phyloP scores from a whole-genome alignment of 2,113 vertebrate species.

The Polypterus senegalus region DNA sequence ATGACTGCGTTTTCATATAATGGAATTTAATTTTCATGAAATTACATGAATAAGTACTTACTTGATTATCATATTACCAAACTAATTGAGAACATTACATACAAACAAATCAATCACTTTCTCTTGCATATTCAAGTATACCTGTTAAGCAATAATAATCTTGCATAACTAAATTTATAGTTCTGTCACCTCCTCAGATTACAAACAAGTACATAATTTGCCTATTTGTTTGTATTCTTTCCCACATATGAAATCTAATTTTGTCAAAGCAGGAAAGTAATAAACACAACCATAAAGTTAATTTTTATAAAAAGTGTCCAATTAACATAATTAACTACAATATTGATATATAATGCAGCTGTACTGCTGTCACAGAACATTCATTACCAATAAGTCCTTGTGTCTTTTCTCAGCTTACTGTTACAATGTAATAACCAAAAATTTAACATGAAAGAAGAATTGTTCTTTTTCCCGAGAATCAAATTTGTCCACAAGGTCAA shows the following conservation, averaged over 20 bases:
- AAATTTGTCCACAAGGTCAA: too few species aligned
- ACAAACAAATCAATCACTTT: slow-evolving; percentile 24
- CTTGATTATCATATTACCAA: slow-evolving; percentile 26
- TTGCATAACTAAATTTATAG: slow-evolving; percentile 17
- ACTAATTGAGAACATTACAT: slow-evolving; percentile 21
- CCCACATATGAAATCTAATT: slow-evolving; percentile 18
- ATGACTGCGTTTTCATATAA: too few species aligned
- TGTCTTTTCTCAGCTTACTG: too few species aligned
- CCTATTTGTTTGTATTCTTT: not conserved
- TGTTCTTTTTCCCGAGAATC: too few species aligned
- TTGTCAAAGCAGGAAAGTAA: slow-evolving; percentile 6
- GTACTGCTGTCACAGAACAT: slow-evolving; percentile 20
- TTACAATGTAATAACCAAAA: too few species aligned
- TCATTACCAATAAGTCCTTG: too few species aligned
- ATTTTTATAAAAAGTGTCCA: slow-evolving; percentile 16
- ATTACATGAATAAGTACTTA: slow-evolving; percentile 17
- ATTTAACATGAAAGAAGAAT: too few species aligned
- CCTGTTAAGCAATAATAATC: slow-evolving; percentile 10
- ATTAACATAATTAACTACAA: slow-evolving; percentile 27
- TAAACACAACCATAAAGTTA: not conserved
- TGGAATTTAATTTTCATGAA: slow-evolving; percentile 18
- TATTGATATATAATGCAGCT: slow-evolving; percentile 21
- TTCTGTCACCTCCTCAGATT: slow-evolving; percentile 5
- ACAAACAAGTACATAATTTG: not conserved
- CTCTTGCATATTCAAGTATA: slow-evolving; percentile 3